phyloP scores from a whole-genome alignment of 2,888 invertebrate genomes.

The Hydroisotoma schaefferi region DNA sequence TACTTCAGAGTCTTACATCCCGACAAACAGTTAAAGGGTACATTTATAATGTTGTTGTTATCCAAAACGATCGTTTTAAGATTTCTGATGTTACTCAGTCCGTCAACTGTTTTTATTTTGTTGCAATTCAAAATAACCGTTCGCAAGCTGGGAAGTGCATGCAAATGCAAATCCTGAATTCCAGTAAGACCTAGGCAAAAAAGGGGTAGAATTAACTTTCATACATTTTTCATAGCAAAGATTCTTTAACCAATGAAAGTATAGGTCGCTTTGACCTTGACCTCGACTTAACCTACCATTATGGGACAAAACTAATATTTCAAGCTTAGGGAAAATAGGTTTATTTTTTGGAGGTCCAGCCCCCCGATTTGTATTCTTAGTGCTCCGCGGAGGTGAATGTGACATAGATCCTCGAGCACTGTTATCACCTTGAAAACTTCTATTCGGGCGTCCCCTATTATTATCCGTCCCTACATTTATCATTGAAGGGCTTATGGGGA shows the following conservation, averaged over 20 bases:
- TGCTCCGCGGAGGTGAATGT: background rate
- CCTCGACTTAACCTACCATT: slow-evolving; percentile 42
- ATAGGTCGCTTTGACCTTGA: too few species aligned
- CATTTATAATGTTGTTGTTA: slow-evolving; percentile 41
- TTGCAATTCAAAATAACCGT: slow-evolving; percentile 45
- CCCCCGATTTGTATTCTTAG: too few species aligned
- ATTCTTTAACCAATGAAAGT: too few species aligned
- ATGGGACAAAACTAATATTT: slow-evolving; percentile 45
- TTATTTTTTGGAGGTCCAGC: slow-evolving; percentile 9
- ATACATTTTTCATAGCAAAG: too few species aligned
- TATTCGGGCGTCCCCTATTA: background rate
- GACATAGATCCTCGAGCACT: background rate
- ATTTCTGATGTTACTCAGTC: slow-evolving; percentile 37
- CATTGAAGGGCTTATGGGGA: background rate
- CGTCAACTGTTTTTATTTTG: slow-evolving; percentile 38
- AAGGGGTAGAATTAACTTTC: too few species aligned
- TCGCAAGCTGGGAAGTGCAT: slow-evolving; percentile 42
- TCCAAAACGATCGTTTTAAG: slow-evolving; percentile 42
- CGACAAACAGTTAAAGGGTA: slow-evolving; percentile 35
- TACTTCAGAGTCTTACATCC: slow-evolving; percentile 43
- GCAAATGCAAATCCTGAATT: slow-evolving; percentile 38
- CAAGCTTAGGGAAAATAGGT: slow-evolving; percentile 40
- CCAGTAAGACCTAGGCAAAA: slow-evolving; percentile 34
- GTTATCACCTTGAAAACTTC: background rate
- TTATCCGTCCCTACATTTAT: too few species aligned